Evolutionary conservation across 92 coral and sea anemone species (phyloP).

Genomic region (Porites evermanni): DNA sequence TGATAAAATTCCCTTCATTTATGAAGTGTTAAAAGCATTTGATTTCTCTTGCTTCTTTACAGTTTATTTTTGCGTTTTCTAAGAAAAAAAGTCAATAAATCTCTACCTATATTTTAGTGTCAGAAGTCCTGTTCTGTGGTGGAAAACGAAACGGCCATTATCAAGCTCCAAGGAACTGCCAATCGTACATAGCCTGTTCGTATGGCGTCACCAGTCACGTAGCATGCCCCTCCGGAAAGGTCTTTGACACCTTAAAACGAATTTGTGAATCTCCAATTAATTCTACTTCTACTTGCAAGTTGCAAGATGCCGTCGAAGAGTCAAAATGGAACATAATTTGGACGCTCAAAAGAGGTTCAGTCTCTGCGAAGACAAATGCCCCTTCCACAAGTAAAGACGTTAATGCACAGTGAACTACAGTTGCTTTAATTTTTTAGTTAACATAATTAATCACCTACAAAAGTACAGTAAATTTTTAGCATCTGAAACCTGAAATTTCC

Average conservation of each 20-base stretch:
- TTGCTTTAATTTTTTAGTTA: too few species aligned
- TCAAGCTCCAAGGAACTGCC: slow-evolving; percentile 60
- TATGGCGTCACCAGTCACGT: slow-evolving; percentile 64
- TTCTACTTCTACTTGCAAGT: slow-evolving; percentile 30
- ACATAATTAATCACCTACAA: too few species aligned
- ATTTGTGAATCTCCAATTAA: slow-evolving; percentile 36
- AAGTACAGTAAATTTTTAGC: too few species aligned
- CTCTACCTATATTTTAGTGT: slow-evolving; percentile 18
- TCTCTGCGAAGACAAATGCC: too few species aligned
- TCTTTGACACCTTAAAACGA: slow-evolving; percentile 49
- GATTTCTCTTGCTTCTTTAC: too few species aligned
- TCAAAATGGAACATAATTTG: background rate
- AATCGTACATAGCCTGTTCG: slow-evolving; percentile 65
- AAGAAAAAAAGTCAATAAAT: too few species aligned
- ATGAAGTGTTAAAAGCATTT: too few species aligned
- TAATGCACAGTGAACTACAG: too few species aligned
- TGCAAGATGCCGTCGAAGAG: background rate
- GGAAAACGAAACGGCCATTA: slow-evolving; percentile 66
- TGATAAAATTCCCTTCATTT: too few species aligned
- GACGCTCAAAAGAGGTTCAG: slow-evolving; percentile 2
- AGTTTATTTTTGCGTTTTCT: too few species aligned
- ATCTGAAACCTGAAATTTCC: too few species aligned
- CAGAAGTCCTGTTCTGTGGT: slow-evolving; percentile 60
- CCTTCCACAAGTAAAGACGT: too few species aligned
- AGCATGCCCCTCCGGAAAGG: slow-evolving; percentile 57